Evolutionary conservation across 2,113 vertebrate genomes (phyloP), one percentile per base, ranked within the genome.

Genomic region (Ammodramus savannarum): DNA sequence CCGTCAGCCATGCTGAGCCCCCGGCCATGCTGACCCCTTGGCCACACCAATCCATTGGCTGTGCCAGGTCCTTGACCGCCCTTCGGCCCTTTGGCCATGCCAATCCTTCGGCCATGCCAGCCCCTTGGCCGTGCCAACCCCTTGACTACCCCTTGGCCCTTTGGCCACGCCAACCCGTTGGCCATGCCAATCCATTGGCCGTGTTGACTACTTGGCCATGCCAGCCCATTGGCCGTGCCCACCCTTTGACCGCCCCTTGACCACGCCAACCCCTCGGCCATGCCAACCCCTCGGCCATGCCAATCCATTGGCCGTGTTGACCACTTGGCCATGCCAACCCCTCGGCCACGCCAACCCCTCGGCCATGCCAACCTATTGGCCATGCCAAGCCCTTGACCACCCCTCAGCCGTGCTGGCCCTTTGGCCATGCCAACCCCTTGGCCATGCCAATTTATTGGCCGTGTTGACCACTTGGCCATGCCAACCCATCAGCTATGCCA

Each of bases 141-240:
- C 1, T 36, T 3, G 41, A 32, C 46, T 22, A 13, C 22, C 21
- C 29, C 4, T 25, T 5, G 13, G 26, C 7, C 25, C 54, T 4
- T 26, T 1, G 32, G 41, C n/a, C 26, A 14, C 1, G 20, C 36
- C 36, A 20, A 4, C 1, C 11, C 32, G 2, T 38, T 1, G n/a
- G 63, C 78, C 13, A 1, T 17, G 78, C 34, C 10, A 1, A n/a
- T 3, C 52, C 63, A 22, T 46, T 46, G 44, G 19, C 44, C 4
- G 19, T 44, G 44, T 43, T 18, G 43, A 43, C 43, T 17, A 17
- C 17, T 54, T 5, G 44, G 34, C 59, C 48, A 7, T 1, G 7
- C 6, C 52, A 22, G 10, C 6, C 27, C 52, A 1, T 25, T 1
- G 7, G 63, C 41, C 41, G 6, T 3, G 41, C 31, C 19, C 5